Conservation (phyloP, 2,888 invertebrate genomes). For the Drosophila kanekoi region DNA sequence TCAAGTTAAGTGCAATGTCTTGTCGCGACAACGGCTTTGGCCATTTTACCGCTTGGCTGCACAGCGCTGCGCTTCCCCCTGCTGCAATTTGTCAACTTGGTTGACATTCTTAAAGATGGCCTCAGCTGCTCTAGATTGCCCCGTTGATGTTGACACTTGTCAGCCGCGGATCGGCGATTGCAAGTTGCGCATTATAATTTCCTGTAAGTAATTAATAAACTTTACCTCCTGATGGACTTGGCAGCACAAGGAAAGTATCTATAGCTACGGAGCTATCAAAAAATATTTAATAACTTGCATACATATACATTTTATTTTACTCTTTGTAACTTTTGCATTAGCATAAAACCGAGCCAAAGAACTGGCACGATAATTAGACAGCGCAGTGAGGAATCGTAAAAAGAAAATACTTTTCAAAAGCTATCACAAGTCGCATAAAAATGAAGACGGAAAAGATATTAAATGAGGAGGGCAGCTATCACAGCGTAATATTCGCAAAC, state of each 20-base stretch:
- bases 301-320: slow-evolving; percentile 3
- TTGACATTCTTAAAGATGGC: slow-evolving; percentile 64
- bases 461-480: slow-evolving; percentile 31
- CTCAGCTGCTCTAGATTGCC: slow-evolving; percentile 57
- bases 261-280: not conserved
- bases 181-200: slow-evolving; percentile 51
- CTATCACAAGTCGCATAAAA: slow-evolving; percentile 68
- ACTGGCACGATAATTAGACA: slow-evolving; percentile 57
- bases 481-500: slow-evolving; percentile 10
- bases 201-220: slow-evolving; percentile 46
- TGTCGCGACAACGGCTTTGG: slow-evolving; percentile 60
- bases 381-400: slow-evolving; percentile 57
- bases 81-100: slow-evolving; percentile 60
- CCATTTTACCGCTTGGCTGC: slow-evolving; percentile 62
- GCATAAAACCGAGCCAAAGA: slow-evolving; percentile 51
- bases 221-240: slow-evolving; percentile 41
- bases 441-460: slow-evolving; percentile 33
- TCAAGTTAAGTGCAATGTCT: slow-evolving; percentile 76
- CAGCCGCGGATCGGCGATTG: slow-evolving; percentile 27
- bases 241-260: not conserved
- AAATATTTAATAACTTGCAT: not conserved
- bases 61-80: not conserved
- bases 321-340: slow-evolving; percentile 53
- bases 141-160: slow-evolving; percentile 17
- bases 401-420: slow-evolving; percentile 58